Conservation (phyloP, 1,140 invertebrate species). For the Drosophila oshimai region DNA sequence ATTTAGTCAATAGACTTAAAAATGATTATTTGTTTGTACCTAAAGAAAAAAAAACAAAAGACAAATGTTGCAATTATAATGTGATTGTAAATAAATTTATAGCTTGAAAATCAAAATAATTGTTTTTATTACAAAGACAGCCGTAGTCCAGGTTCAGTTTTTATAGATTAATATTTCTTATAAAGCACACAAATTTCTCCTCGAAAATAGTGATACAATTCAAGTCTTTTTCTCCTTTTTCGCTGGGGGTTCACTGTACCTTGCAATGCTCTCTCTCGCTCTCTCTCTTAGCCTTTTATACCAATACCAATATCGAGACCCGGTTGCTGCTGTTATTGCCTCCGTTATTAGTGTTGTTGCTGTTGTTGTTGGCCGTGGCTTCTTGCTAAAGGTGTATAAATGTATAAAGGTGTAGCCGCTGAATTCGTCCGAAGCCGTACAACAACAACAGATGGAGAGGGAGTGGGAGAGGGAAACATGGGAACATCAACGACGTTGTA, state of each 20-base stretch:
- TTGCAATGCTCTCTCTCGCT: not conserved
- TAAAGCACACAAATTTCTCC: no score
- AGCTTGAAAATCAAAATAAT: no score
- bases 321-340: constrained; percentile 19
- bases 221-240: not conserved
- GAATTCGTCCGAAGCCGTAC: constrained; percentile 72
- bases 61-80: no score
- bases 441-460: constrained; percentile 41
- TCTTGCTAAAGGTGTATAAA: constrained; percentile 43
- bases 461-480: not conserved
- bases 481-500: constrained; percentile 44
- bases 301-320: constrained; percentile 22
- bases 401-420: constrained; percentile 50
- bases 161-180: no score
- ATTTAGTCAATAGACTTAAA: no score
- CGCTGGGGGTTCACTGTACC: not conserved
- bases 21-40: no score
- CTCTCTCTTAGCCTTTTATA: not conserved
- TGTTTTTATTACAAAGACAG: no score
- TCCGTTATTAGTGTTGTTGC: not conserved
- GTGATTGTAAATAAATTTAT: no score
- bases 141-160: no score
- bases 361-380: constrained; percentile 30
- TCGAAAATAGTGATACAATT: not conserved
- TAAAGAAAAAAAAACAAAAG: no score